Base-by-base conservation (phyloP, 2,113 vertebrate species). In the Mixornis gularis region DNA sequence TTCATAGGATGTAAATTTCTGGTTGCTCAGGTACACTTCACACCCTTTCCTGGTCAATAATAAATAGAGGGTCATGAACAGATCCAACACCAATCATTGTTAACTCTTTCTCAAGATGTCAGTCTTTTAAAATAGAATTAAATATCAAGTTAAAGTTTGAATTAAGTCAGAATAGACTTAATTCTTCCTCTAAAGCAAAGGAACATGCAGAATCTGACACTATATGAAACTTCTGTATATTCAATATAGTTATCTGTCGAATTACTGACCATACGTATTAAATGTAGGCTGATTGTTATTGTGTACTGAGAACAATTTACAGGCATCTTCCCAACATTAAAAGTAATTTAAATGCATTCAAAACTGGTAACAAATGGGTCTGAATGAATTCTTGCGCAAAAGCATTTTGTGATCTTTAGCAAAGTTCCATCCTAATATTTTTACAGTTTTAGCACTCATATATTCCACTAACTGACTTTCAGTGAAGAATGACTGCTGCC, bases 331-430 rank as follows among this genome's bases (percentile, higher is more conserved):
- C 92, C 77, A 92, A 93, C 13, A 70, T 74, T 95, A 77, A 86
- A 96, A 96, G 89, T 96, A 92, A 96, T 95, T 86, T 96, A 97
- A 94, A 93, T 92, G 80, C 92, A 96, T 90, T 95, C 94, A 92
- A 52, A 85, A 92, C 44, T 78, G 91, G n/a, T 85, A 95, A 86
- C 73, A 95, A 96, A 93, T 81, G 55, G 62, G 74, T 65, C 63
- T 88, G 87, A 86, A 55, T 83, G 27, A 76, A 94, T 92, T 92
- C 93, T 63, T 90, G 70, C 3, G 27, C 71, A 46, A 65, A 93
- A 94, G 85, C 63, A 86, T 84, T 93, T 88, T 65, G 43, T 29
- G 38, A 93, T 90, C 78, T 91, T 96, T 79, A 90, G 87, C 65
- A 55, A 95, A 94, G 64, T 38, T 89, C n/a, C 59, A 79, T 85